Base-by-base conservation (phyloP, 2,797 vertebrate species). In the Sebastes steindachneri region DNA sequence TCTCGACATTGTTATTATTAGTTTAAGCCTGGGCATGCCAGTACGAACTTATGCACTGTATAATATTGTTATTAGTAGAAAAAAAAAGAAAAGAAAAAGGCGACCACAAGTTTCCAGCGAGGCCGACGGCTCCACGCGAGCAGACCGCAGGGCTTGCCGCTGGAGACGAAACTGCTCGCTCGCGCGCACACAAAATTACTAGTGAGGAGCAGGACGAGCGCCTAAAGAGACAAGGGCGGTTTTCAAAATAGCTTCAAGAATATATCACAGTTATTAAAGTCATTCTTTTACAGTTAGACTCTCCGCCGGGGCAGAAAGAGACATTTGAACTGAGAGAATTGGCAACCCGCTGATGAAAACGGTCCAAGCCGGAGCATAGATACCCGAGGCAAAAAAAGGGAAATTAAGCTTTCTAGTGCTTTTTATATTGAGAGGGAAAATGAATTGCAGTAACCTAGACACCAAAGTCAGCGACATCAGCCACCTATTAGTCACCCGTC, bases 21-120 rank as follows among this genome's bases (percentile, higher is more conserved):
- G 79, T 79, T 76, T 82, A 74, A 90, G 84, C 75, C 35, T 15
- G 29, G 29, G 68, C 78, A 68, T 25, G 81, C 76, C 82, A 81
- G 66, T 31, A 31, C 25, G 33, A 77, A 88, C 76, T 71, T 14
- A 69, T 23, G 67, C 54, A 33, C 85, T 78, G 74, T 86, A 85
- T 85, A 90, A 89, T 86, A 90, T 88, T 68, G 41, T 82, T 88
- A 89, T 87, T 88, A 88, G 74, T 68, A 62, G 51, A 71, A 77
- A 60, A 80, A 85, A 62, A 59, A 53, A 64, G 1, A 35, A 35
- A 35, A 70, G 69, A 83, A 84, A 79, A 69, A 77, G 77, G 26
- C 73, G 73, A 68, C 90, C 90, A 28, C 91, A 89, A 86, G 79
- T 93, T 95, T 95, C 92, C 93, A 95, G 77, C 57, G 86, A 86